These are phyloP conservation scores for Magallana angulata DNA, from an alignment of 1,140 invertebrate species.

Conservation along the genomic window DNA sequence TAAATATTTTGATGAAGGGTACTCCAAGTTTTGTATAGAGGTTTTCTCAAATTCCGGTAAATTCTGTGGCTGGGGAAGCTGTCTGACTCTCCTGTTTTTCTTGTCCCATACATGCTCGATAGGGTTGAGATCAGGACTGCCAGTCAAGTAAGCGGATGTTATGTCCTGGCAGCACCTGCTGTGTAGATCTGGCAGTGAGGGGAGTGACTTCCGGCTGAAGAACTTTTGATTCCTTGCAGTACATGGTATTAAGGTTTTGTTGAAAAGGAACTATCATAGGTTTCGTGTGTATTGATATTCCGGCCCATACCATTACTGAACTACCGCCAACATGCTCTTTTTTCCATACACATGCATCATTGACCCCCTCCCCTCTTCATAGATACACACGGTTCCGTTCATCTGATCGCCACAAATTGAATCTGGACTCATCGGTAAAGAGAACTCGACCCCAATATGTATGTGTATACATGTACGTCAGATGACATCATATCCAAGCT, in stretches of 20 bases:
- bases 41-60: neutral
- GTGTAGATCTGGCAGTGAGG: neutral
- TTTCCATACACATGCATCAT: neutral
- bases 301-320: constrained; percentile 1
- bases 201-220: neutral
- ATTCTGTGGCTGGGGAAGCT: neutral
- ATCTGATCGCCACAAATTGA: no score
- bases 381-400: no score
- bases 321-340: neutral
- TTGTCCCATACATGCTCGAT: neutral
- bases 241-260: neutral
- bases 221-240: neutral
- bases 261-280: neutral
- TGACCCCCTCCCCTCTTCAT: neutral
- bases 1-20: neutral
- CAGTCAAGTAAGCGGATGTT: neutral
- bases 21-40: neutral
- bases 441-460: no score
- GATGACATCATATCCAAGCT: no score
- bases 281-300: constrained; percentile 21
- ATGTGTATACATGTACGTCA: no score
- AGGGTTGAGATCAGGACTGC: constrained; percentile 19
- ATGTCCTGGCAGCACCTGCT: neutral
- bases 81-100: neutral
- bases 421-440: no score